Evolutionary conservation across 1,140 invertebrate species (phyloP).

Genomic region (Drosophila oshimai): DNA sequence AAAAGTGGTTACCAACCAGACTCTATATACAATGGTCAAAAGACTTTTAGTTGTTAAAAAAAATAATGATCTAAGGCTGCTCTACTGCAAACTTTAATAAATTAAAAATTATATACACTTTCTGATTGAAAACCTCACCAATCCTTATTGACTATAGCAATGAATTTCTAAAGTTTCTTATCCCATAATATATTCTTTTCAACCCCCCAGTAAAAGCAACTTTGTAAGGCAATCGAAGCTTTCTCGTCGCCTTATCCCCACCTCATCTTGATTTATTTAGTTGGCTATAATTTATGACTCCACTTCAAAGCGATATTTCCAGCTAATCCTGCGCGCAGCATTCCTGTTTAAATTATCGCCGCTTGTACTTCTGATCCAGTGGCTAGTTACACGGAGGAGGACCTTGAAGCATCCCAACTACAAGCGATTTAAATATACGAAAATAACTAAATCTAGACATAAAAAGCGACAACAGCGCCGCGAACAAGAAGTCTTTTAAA

Average conservation of each 20-base stretch:
- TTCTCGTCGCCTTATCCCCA: constrained; percentile 9
- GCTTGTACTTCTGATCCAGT: constrained; percentile 34
- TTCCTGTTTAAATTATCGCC: constrained; percentile 43
- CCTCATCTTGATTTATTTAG: constrained; percentile 44
- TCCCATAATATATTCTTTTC: constrained; percentile 12
- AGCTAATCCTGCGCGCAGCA: constrained; percentile 27
- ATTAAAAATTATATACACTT: too few relatives aligned
- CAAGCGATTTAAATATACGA: constrained; percentile 76
- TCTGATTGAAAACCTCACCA: neutral
- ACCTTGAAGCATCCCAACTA: constrained; percentile 32
- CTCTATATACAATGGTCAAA: too few relatives aligned
- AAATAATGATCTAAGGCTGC: too few relatives aligned
- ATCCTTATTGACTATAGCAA: too few relatives aligned
- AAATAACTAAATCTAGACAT: constrained; percentile 68
- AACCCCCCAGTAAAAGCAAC: neutral
- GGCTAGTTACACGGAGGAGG: constrained; percentile 7
- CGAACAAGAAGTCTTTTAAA: constrained; percentile 69
- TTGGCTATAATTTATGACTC: constrained; percentile 35
- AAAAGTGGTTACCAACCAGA: too few relatives aligned
- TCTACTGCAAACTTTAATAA: too few relatives aligned
- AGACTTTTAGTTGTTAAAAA: too few relatives aligned
- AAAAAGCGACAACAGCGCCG: constrained; percentile 39
- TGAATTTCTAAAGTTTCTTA: neutral
- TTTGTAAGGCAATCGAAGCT: neutral
- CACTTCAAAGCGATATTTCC: constrained; percentile 27